A percentile compares a stretch with the other conserved stretches of the same genome.
Conservation (phyloP, 2,113 vertebrate species). For the Oryzias melastigma region DNA sequence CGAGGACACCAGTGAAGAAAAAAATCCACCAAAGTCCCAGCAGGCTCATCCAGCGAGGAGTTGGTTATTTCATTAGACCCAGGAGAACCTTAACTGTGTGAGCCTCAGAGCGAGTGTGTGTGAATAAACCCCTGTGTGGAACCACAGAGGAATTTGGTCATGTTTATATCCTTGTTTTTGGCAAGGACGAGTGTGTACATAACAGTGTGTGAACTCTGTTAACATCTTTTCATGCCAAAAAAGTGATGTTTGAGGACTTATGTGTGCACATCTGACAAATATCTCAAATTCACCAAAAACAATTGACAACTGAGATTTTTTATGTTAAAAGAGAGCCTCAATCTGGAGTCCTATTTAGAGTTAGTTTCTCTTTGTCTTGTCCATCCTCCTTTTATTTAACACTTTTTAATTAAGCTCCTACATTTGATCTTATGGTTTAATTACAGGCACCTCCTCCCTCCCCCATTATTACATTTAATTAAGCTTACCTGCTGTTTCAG, state of each 20-base stretch:
- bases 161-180: conserved; percentile 71
- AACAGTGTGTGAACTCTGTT: conserved; percentile 32
- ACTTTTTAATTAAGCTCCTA: background rate
- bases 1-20: conserved; percentile 24
- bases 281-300: conserved; percentile 32
- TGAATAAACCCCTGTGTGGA: conserved; percentile 60
- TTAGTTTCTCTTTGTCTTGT: conserved; percentile 46
- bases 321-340: conserved; percentile 57
- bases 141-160: conserved; percentile 67
- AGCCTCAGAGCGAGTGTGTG: conserved; percentile 24
- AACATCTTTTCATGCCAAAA: conserved; percentile 13
- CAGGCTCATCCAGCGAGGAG: conserved; percentile 28
- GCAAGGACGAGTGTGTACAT: conserved; percentile 44
- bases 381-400: conserved; percentile 1
- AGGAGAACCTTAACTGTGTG: conserved; percentile 46
- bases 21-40: conserved; percentile 38
- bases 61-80: conserved; percentile 56
- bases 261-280: conserved; percentile 35
- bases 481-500: conserved; percentile 92
- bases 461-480: too few relatives aligned
- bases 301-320: conserved; percentile 37
- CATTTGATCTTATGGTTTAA: conserved; percentile 1
- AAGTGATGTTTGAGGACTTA: conserved; percentile 8
- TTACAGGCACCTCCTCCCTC: background rate
- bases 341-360: conserved; percentile 68